Conservation (phyloP, 2,113 vertebrate genomes). For the Bostrychus sinensis region DNA sequence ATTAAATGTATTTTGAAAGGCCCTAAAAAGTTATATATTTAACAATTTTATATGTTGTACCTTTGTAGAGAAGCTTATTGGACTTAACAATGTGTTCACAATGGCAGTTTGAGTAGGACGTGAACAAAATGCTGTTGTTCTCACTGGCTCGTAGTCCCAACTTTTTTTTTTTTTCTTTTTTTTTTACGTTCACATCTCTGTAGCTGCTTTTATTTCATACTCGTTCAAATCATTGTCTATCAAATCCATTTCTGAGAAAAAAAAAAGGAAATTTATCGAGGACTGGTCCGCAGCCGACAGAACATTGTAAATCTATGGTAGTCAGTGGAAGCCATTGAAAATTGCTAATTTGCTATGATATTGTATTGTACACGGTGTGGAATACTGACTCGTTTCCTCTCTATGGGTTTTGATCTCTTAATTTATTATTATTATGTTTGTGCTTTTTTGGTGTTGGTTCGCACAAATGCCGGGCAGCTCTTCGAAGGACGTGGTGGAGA, state of each 20-base stretch:
- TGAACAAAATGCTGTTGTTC: slow-evolving; percentile 82
- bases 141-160: slow-evolving; percentile 76
- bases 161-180: slow-evolving; percentile 76
- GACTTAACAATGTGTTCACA: slow-evolving; percentile 91
- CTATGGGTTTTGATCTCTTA: slow-evolving; percentile 78
- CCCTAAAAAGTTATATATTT: slow-evolving; percentile 99
- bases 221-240: slow-evolving; percentile 82
- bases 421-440: slow-evolving; percentile 81
- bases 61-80: slow-evolving; percentile 99
- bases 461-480: slow-evolving; percentile 67
- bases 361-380: slow-evolving; percentile 84
- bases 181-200: slow-evolving; percentile 87
- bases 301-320: slow-evolving; percentile 84
- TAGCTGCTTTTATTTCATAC: slow-evolving; percentile 84
- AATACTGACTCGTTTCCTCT: slow-evolving; percentile 80
- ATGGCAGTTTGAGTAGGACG: slow-evolving; percentile 80
- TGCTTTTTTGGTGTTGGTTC: slow-evolving; percentile 72
- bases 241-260: slow-evolving; percentile 73
- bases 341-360: slow-evolving; percentile 84
- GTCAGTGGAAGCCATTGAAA: slow-evolving; percentile 80
- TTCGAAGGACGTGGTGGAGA: slow-evolving; percentile 13
- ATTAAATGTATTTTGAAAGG: slow-evolving; percentile 99
- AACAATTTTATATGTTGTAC: slow-evolving; percentile 99
- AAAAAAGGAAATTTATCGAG: slow-evolving; percentile 67
- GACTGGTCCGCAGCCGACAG: slow-evolving; percentile 71